Percentiles rank a stretch among this genome's conserved stretches.
Conservation (phyloP, 1,140 invertebrate genomes). For the Drosophila sucinea region DNA sequence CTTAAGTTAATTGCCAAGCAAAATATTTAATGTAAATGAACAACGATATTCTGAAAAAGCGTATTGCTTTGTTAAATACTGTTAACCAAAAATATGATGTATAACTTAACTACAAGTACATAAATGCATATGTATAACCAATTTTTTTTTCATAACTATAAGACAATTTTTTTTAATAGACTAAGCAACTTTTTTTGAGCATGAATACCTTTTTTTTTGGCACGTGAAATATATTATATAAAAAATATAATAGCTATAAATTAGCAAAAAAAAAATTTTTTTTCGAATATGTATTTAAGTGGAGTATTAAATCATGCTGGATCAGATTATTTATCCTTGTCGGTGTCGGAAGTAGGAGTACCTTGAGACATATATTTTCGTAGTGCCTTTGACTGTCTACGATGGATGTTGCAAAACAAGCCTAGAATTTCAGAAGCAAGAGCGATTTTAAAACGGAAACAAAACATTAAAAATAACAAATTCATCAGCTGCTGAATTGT, state of each 20-base stretch:
- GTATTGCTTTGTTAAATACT: background rate
- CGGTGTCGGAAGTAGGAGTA: too few relatives aligned
- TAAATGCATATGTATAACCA: background rate
- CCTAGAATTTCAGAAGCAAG: too few relatives aligned
- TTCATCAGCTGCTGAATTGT: too few relatives aligned
- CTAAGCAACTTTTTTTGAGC: slow-evolving; percentile 68
- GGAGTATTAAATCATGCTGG: too few relatives aligned
- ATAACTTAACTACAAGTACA: background rate
- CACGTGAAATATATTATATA: slow-evolving; percentile 43
- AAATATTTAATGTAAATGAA: background rate
- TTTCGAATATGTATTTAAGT: too few relatives aligned
- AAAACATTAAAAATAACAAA: too few relatives aligned
- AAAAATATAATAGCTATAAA: background rate
- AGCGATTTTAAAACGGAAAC: too few relatives aligned
- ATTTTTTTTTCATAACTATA: slow-evolving; percentile 38
- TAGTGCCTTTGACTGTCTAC: too few relatives aligned
- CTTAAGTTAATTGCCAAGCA: slow-evolving; percentile 4
- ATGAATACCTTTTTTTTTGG: slow-evolving; percentile 66
- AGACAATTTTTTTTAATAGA: slow-evolving; percentile 45
- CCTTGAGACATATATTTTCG: too few relatives aligned
- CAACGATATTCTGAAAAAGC: background rate
- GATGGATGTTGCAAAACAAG: too few relatives aligned
- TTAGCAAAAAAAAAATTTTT: too few relatives aligned
- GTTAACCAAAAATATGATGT: slow-evolving; percentile 7
- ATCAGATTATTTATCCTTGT: too few relatives aligned